Evolutionary conservation across 1,140 invertebrate species (phyloP), one percentile per base, ranked within the genome.

Genomic region (Lepidurus arcticus): DNA sequence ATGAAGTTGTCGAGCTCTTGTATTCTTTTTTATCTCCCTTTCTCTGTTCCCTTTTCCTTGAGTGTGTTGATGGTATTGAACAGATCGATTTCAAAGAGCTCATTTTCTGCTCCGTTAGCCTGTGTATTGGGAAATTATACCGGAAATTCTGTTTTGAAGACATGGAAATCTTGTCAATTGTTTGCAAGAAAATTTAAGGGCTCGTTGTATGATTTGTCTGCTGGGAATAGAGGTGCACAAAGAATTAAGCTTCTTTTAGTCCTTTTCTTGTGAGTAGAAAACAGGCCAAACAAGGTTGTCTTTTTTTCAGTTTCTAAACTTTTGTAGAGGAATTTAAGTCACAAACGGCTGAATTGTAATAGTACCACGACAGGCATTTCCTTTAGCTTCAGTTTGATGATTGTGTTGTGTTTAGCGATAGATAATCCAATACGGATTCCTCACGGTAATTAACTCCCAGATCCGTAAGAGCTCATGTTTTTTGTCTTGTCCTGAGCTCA

Each of bases 1-100:
- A 65, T 65, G 53, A 65, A 65, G 53, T 65, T 65, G 53, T 65
- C 16, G 53, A 65, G 53, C 13, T 65, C 53, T 65, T 65, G 21
- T 21, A 65, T 21, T 65, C 21, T 65, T 65, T 9, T 16, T 65
- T 13, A 7, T 65, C 13, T 65, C 21, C 21, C 53, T 65, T 65
- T 16, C 21, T 1, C 53, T 7, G n/a, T 65, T 65, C 53, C 53
- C 53, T 65, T 65, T 65, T 65, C 53, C 21, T 65, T 65, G 53
- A 65, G 53, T 65, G 53, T 65, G 53, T 65, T 65, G 53, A 65
- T 65, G 53, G 53, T 21, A 65, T 65, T 65, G 53, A 65, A 21
- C 53, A 65, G 53, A 65, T 65, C 53, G 53, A 65, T 65, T 65
- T 65, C 53, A 13, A 65, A 65, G 53, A 65, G 53, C 53, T 65